These are phyloP conservation scores for Arctopsyche grandis DNA, from an alignment of 1,140 invertebrate genomes.

Conservation along the genomic window DNA sequence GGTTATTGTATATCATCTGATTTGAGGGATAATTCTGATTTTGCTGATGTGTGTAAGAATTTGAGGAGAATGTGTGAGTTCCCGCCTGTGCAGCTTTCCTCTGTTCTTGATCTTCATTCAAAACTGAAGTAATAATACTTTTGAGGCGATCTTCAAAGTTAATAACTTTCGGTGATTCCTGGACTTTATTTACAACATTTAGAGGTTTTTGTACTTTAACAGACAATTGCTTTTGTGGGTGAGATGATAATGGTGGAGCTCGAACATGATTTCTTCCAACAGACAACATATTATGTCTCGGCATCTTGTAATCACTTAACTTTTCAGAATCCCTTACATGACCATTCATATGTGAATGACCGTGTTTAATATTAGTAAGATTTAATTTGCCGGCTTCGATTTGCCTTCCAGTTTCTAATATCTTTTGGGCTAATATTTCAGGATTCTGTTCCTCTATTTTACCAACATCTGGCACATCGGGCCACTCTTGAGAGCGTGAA, in stretches of 20 bases:
- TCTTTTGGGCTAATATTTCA: slow-evolving; percentile 88
- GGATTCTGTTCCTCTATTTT: slow-evolving; percentile 93
- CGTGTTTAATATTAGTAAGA: slow-evolving; percentile 57
- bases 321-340: slow-evolving; percentile 60
- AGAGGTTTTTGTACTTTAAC: slow-evolving; percentile 63
- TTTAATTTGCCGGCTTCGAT: slow-evolving; percentile 81
- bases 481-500: slow-evolving; percentile 88
- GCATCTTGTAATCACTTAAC: slow-evolving; percentile 57
- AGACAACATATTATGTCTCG: slow-evolving; percentile 30
- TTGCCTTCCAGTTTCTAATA: slow-evolving; percentile 86
- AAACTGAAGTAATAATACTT: slow-evolving; percentile 88
- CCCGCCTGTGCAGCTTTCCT: slow-evolving; percentile 59
- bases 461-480: slow-evolving; percentile 86
- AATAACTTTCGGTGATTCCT: slow-evolving; percentile 83
- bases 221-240: slow-evolving; percentile 59
- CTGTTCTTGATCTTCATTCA: slow-evolving; percentile 83
- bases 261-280: slow-evolving; percentile 55
- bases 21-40: slow-evolving; percentile 34
- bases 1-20: slow-evolving; percentile 48
- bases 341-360: slow-evolving; percentile 61
- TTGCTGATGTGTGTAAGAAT: slow-evolving; percentile 49
- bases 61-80: slow-evolving; percentile 48
- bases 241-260: slow-evolving; percentile 56
- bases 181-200: slow-evolving; percentile 65
- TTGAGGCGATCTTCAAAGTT: slow-evolving; percentile 93